These are phyloP conservation scores for Ophonus ardosiacus DNA, from an alignment of 2,888 invertebrate species.

Conservation along the genomic window DNA sequence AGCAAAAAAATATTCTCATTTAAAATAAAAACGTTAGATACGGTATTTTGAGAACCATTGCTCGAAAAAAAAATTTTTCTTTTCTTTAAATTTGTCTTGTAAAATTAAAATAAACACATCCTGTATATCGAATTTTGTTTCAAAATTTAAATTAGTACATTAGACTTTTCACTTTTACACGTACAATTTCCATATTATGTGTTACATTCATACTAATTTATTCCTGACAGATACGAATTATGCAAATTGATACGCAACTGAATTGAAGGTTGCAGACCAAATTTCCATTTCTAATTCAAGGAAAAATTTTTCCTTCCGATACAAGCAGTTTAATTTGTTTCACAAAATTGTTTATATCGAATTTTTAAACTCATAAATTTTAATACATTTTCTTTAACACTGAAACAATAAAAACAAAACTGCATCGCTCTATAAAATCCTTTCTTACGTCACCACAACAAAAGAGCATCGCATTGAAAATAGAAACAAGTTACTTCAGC, in stretches of 20 bases:
- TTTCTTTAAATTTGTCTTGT: too few relatives aligned
- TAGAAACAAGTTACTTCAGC: not conserved
- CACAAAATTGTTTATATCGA: constrained; percentile 20
- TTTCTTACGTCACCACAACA: not conserved
- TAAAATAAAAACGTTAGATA: too few relatives aligned
- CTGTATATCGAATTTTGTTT: too few relatives aligned
- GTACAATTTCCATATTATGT: not conserved
- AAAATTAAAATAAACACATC: too few relatives aligned
- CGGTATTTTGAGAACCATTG: too few relatives aligned
- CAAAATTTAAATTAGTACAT: too few relatives aligned
- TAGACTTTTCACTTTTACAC: not conserved
- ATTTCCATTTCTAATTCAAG: constrained; percentile 43
- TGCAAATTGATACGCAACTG: constrained; percentile 17
- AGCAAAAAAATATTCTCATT: too few relatives aligned
- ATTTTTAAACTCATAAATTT: constrained; percentile 1
- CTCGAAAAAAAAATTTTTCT: too few relatives aligned
- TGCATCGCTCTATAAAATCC: not conserved
- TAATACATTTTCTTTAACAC: not conserved
- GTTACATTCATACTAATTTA: not conserved
- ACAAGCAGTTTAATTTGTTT: constrained; percentile 29
- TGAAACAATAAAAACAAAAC: not conserved
- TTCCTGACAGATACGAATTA: not conserved
- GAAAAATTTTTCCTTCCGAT: constrained; percentile 43
- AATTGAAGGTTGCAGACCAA: constrained; percentile 19
- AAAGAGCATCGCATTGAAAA: constrained; percentile 18